Base-by-base conservation (phyloP, 2,797 vertebrate species). In the Austrolebias charrua region DNA sequence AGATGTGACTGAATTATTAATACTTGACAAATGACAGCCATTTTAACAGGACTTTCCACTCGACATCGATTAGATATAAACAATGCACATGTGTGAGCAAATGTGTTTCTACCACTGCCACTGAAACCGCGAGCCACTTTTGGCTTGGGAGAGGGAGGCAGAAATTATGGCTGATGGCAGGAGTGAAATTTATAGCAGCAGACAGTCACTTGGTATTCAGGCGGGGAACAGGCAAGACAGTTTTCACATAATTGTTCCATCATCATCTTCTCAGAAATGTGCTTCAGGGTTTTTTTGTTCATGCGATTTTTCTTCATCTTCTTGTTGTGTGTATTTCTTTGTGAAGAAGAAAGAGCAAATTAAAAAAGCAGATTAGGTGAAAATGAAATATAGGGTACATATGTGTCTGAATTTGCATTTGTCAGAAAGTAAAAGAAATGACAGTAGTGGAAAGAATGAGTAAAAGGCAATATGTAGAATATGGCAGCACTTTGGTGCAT, bases 1-100 rank as follows among this genome's bases (percentile, higher is more conserved):
- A 66, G 49, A 63, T 66, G 70, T 48, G 68, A 63, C 69, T 91
- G 82, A 90, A 92, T 92, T 90, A 92, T 90, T 91, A 88, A 93
- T 86, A 80, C 57, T 78, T 90, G 89, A 91, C 88, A 91, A 93
- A 92, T 90, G 88, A 88, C 80, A 65, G 69, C 78, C 86, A 90
- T 89, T 87, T 88, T 81, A 68, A 81, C 60, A 66, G 82, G 69
- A 82, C 80, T 72, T 75, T 78, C 79, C 68, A 78, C 78, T 85
- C 68, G 52, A 77, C 73, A 86, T 89, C 62, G 80, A 90, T 91
- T 90, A 89, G 85, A 90, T 86, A 88, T 85, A 90, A 88, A 87
- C 88, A 89, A 81, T 78, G 78, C 28, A 49, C 61, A 78, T 71
- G 69, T 83, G 75, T 78, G 79, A 85, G 80, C 66, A 78, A 85